These are phyloP conservation scores for Ctenosaura bakeri DNA, from an alignment of 2,797 vertebrate species.

Conservation along the genomic window DNA sequence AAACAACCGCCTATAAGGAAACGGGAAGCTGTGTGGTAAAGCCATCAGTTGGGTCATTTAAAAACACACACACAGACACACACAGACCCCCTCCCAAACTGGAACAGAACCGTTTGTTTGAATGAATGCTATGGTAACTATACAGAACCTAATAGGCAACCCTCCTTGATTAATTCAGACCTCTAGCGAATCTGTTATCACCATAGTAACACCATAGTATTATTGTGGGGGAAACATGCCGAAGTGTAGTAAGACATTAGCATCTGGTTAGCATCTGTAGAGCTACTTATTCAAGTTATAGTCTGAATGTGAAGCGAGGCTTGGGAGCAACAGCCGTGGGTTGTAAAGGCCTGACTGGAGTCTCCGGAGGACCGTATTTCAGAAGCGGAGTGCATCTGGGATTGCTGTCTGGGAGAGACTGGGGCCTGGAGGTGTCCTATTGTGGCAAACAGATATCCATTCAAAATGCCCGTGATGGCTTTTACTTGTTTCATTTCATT, in stretches of 20 bases:
- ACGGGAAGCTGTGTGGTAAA: conserved; percentile 62
- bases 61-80: not conserved
- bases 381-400: conserved; percentile 56
- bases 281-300: conserved; percentile 71
- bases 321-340: conserved; percentile 50
- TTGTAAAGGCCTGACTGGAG: conserved; percentile 55
- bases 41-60: conserved; percentile 64
- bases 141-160: conserved; percentile 73
- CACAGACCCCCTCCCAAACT: not conserved
- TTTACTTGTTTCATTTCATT: not conserved
- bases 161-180: conserved; percentile 77
- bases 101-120: conserved; percentile 68
- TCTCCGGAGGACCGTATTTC: conserved; percentile 69
- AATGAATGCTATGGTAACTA: conserved; percentile 75
- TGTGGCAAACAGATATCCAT: conserved; percentile 48
- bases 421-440: conserved; percentile 65
- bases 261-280: conserved; percentile 80
- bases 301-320: conserved; percentile 64
- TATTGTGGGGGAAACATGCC: conserved; percentile 77
- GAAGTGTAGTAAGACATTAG: conserved; percentile 73
- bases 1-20: conserved; percentile 55
- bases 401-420: conserved; percentile 52
- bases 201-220: conserved; percentile 79
- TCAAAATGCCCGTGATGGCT: not conserved
- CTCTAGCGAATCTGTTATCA: conserved; percentile 79